Base-by-base conservation (phyloP, 2,113 vertebrate species). In the Octodon degus region DNA sequence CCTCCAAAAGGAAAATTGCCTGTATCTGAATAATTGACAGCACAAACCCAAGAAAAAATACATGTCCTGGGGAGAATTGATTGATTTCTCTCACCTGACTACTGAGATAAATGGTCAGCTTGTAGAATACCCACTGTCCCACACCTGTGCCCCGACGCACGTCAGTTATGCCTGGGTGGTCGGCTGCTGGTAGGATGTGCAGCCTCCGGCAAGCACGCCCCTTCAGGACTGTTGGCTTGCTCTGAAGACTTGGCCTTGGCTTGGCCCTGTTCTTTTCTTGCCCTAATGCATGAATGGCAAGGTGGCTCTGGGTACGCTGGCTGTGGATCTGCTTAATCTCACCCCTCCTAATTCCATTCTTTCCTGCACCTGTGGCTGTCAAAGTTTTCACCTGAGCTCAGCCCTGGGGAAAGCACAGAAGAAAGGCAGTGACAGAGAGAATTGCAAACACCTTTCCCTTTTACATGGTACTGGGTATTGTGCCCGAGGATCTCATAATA, bases 11-110 rank as follows among this genome's bases (percentile, higher is more conserved):
- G 83, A 72, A 89, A 68, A 19, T 90, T 95, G 55, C 70, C 85
- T 90, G 86, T 84, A 82, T 91, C 20, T 89, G 82, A 16, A 58
- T 94, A 81, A 92, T 58, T 86, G 79, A 95, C 96, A 90, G 85
- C 90, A 90, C 3, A 43, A 67, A n/a, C 22, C 37, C 60, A 91
- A 74, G 12, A 82, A 80, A 90, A 96, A 86, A 89, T 22, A 88
- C 17, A 55, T 77, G 86, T 94, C 93, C 4, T 0, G 50, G 83
- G 93, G 92, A 80, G 91, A 89, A 77, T 82, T 37, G 34, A 37
- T n/a, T 77, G 80, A 50, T 84, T 86, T 37, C 53, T 32, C 87
- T 95, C 74, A n/a, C 80, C 76, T 68, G 79, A 74, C 79, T 40
- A 40, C 10, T 58, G 76, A 82, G 11, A 86, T 30, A 2, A 17